Percentiles rank a stretch among this genome's conserved stretches.
phyloP scores from a whole-genome alignment of 2,797 vertebrate genomes.

The Tenualosa ilisha region DNA sequence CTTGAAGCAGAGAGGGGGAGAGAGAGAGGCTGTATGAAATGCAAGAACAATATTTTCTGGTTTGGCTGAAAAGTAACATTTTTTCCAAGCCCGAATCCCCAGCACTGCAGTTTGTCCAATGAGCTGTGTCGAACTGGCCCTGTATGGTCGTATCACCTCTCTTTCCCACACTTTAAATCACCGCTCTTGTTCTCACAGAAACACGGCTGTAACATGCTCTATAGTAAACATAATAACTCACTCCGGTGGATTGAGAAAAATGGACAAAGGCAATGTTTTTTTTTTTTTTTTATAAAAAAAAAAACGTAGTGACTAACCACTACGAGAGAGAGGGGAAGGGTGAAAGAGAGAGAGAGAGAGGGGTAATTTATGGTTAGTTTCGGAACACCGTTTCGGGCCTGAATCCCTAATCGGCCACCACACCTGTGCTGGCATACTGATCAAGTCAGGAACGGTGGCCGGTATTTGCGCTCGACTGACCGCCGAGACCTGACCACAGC shows the following conservation, averaged over 20 bases:
- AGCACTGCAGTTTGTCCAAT: not conserved
- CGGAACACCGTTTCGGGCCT: constrained; percentile 71
- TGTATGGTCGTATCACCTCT: not conserved
- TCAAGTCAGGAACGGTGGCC: constrained; percentile 46
- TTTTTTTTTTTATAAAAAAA: not conserved
- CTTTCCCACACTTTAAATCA: not conserved
- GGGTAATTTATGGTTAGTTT: constrained; percentile 81
- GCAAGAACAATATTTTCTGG: not conserved
- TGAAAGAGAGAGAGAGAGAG: constrained; percentile 39
- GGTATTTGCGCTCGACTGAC: not conserved
- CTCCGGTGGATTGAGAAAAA: not conserved
- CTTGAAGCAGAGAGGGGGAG: not conserved
- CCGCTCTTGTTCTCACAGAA: not conserved
- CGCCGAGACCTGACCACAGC: not conserved
- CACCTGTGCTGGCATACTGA: constrained; percentile 80
- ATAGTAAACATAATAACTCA: not conserved
- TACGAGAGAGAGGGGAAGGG: not conserved
- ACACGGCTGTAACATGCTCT: not conserved
- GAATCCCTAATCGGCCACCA: constrained; percentile 74
- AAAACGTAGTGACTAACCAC: not conserved
- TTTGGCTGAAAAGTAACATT: not conserved
- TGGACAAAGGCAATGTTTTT: not conserved
- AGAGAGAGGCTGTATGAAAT: constrained; percentile 42
- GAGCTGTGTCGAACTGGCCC: not conserved
- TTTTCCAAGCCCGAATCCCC: not conserved